Evolutionary conservation across 2,113 vertebrate genomes (phyloP).

Genomic region (Felis chaus): DNA sequence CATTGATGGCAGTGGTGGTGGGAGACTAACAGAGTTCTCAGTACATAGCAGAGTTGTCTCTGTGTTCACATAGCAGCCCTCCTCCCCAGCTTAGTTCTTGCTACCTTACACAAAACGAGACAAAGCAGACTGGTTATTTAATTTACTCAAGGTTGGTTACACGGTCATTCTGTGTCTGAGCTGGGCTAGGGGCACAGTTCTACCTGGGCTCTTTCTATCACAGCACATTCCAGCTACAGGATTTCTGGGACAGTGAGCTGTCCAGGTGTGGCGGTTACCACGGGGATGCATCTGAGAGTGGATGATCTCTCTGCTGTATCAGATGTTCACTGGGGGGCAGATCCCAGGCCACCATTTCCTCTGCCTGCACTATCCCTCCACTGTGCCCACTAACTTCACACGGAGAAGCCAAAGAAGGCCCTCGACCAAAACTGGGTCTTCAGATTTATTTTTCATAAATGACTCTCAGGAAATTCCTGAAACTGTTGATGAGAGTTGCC

Average conservation of each 20-base stretch:
- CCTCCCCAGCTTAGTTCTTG: not conserved
- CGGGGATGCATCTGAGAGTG: not conserved
- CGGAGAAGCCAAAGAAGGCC: not conserved
- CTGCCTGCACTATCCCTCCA: not conserved
- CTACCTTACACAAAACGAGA: not conserved
- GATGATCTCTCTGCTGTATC: not conserved
- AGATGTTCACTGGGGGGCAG: not conserved
- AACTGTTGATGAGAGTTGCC: not conserved
- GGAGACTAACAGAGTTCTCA: not conserved
- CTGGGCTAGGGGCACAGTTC: not conserved
- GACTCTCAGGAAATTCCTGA: not conserved
- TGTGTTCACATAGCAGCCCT: not conserved
- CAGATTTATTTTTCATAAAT: not conserved
- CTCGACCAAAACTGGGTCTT: not conserved
- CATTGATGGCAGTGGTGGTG: accelerated
- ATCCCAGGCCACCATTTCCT: not conserved
- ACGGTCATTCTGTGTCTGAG: not conserved
- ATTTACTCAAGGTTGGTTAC: not conserved
- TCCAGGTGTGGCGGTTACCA: not conserved
- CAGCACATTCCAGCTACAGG: accelerated
- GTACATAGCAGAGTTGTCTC: not conserved
- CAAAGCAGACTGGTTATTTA: not conserved
- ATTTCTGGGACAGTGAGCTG: not conserved
- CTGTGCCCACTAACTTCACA: not conserved
- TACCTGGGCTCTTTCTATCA: not conserved